Conservation (phyloP, 2,113 vertebrate genomes). For the Hassar affinis region DNA sequence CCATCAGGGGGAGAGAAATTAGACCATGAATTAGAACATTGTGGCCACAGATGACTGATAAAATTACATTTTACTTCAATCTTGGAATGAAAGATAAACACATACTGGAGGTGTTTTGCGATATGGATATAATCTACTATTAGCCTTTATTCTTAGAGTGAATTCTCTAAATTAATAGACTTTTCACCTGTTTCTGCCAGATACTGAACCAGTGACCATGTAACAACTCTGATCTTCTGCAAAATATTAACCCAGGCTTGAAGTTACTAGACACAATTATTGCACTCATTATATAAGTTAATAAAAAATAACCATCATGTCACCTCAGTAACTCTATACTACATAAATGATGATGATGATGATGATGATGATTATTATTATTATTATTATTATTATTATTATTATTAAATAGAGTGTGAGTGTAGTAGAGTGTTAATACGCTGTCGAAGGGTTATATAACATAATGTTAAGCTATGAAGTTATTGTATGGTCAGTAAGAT, state of each 20-base stretch:
- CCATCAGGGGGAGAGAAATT: background rate
- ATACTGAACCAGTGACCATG: background rate
- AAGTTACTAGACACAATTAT: background rate
- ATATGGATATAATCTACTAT: background rate
- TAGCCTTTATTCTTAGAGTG: background rate
- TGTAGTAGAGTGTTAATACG: background rate
- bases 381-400: background rate
- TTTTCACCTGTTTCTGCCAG: background rate
- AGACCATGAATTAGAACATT: background rate
- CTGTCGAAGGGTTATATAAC: background rate
- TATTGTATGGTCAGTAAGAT: conserved; percentile 8
- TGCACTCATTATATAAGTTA: background rate
- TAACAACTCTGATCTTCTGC: background rate
- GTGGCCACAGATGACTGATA: background rate
- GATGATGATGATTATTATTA: background rate
- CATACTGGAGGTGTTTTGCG: background rate
- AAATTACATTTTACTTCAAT: background rate
- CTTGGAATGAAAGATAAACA: too few relatives aligned
- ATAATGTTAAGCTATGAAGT: background rate
- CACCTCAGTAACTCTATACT: background rate
- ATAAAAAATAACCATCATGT: background rate
- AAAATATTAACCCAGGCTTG: background rate
- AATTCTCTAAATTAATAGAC: background rate
- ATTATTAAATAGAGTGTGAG: background rate
- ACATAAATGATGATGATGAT: background rate